phyloP scores from a whole-genome alignment of 2,113 vertebrate species.

The Erythrolamprus reginae region DNA sequence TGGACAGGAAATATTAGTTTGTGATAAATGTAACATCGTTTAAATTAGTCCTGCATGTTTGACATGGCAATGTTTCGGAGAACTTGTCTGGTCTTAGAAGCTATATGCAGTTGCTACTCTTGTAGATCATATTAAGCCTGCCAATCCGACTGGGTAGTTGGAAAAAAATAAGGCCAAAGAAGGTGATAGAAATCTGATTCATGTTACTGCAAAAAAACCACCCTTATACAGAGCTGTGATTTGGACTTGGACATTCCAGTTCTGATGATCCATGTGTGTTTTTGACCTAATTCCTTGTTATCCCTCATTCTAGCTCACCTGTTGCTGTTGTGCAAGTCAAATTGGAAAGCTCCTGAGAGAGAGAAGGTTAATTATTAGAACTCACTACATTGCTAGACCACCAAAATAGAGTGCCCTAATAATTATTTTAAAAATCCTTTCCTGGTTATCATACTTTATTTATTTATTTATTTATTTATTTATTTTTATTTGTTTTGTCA shows the following conservation, averaged over 20 bases:
- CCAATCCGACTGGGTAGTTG: not conserved
- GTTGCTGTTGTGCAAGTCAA: not conserved
- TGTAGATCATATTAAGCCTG: not conserved
- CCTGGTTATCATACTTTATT: not conserved
- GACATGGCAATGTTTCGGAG: not conserved
- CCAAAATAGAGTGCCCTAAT: not conserved
- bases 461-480: no score
- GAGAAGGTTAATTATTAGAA: not conserved
- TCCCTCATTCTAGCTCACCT: not conserved
- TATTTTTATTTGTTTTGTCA: no score
- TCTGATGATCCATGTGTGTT: no score
- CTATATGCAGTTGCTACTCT: not conserved
- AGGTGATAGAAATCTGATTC: not conserved
- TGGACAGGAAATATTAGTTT: not conserved
- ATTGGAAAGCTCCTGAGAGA: not conserved
- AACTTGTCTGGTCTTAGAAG: not conserved
- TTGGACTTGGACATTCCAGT: not conserved
- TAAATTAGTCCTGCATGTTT: not conserved
- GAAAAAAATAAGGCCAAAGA: no score
- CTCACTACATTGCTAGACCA: not conserved
- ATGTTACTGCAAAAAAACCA: not conserved
- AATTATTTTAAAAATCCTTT: not conserved
- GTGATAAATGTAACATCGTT: not conserved
- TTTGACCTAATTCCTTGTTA: no score
- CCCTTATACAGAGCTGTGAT: not conserved